Percentiles rank a stretch among this genome's conserved stretches.
Evolutionary conservation across 2,113 vertebrate genomes (phyloP).

Genomic region (Lota lota): DNA sequence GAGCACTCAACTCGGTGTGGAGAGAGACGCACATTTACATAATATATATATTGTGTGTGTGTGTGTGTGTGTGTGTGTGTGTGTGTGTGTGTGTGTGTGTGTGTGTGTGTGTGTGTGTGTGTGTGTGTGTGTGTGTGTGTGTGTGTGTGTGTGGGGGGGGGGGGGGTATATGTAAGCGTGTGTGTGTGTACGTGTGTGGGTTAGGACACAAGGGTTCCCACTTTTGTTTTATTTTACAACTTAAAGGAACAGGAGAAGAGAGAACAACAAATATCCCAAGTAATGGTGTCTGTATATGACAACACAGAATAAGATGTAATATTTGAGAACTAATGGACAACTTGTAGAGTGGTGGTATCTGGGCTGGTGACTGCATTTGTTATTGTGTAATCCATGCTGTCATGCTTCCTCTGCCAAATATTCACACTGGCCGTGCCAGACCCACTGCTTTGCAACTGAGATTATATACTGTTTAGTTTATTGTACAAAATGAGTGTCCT

Average conservation of each 20-base stretch:
- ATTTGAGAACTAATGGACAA: neutral
- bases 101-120: neutral
- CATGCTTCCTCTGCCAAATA: constrained; percentile 23
- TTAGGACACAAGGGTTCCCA: constrained; percentile 30
- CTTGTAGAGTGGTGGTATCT: constrained; percentile 33
- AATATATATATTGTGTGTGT: neutral
- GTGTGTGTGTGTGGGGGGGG: neutral
- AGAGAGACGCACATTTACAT: neutral
- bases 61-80: neutral
- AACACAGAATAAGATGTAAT: constrained; percentile 5
- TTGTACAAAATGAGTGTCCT: too few relatives aligned
- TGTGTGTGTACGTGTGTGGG: constrained; percentile 18
- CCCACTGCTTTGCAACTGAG: too few relatives aligned
- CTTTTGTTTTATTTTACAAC: neutral
- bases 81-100: neutral
- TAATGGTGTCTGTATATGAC: constrained; percentile 2
- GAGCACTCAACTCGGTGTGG: too few relatives aligned
- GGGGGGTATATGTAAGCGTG: neutral
- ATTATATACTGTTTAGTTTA: too few relatives aligned
- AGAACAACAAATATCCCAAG: neutral
- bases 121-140: constrained; percentile 1
- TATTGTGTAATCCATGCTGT: constrained; percentile 33
- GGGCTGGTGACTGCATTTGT: constrained; percentile 30
- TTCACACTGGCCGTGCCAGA: too few relatives aligned
- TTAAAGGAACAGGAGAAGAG: neutral